A percentile compares a stretch with the other conserved stretches of the same genome.
These are phyloP conservation scores for Dyspetes luteomarginatus DNA, from an alignment of 2,888 invertebrate genomes.

Conservation along the genomic window DNA sequence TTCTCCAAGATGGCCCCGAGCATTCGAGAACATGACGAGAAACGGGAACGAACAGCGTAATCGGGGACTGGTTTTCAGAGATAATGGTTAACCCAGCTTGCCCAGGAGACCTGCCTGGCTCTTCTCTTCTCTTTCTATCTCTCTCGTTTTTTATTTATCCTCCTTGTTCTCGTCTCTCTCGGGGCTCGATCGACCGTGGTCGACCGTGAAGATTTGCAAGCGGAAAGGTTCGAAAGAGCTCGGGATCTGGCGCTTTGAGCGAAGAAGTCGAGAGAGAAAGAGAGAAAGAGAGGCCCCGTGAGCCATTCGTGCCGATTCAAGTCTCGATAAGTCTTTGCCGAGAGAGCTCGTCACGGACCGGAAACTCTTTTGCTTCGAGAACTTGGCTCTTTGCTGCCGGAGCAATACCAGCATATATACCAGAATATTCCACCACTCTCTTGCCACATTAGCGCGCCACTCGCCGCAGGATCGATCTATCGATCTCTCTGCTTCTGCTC, in stretches of 20 bases:
- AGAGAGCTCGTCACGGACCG: constrained; percentile 61
- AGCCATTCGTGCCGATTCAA: constrained; percentile 43
- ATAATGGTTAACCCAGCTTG: constrained; percentile 38
- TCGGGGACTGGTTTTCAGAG: constrained; percentile 51
- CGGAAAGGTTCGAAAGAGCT: constrained; percentile 52
- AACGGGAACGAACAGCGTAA: constrained; percentile 50
- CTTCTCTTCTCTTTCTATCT: not conserved
- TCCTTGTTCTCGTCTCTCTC: constrained; percentile 29
- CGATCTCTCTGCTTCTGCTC: constrained; percentile 55
- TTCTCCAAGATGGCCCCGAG: not conserved
- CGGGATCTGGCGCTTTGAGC: not conserved
- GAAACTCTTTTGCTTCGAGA: constrained; percentile 48
- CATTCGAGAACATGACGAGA: constrained; percentile 23
- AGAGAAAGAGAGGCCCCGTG: constrained; percentile 7
- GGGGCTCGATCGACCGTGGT: constrained; percentile 50
- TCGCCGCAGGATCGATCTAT: constrained; percentile 60
- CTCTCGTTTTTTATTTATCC: constrained; percentile 18
- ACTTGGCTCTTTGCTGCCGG: constrained; percentile 49
- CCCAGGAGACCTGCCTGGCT: not conserved
- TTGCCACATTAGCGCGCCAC: constrained; percentile 57
- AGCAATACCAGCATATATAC: constrained; percentile 18
- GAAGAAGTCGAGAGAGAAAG: not conserved
- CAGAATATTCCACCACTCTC: constrained; percentile 1
- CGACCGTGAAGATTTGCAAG: constrained; percentile 57
- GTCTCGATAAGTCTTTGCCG: constrained; percentile 31